Evolutionary conservation across 2,113 vertebrate species (phyloP).

Genomic region (Perca flavescens): DNA sequence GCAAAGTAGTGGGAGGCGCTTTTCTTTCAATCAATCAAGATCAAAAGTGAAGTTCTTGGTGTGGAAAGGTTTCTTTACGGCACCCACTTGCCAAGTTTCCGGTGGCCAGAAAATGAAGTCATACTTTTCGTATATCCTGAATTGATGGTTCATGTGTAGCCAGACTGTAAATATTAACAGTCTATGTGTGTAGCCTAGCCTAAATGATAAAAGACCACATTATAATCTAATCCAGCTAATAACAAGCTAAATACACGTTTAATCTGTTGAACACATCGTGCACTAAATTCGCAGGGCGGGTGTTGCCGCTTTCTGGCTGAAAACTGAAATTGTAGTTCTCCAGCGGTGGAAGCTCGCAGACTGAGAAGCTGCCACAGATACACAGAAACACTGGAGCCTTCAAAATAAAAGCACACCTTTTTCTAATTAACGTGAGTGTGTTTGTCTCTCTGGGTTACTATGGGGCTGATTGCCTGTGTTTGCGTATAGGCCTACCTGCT

Average conservation of each 20-base stretch:
- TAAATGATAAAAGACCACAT: not conserved
- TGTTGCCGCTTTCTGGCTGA: constrained; percentile 34
- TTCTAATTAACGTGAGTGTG: too few relatives aligned
- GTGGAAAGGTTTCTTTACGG: not conserved
- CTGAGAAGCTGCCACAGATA: not conserved
- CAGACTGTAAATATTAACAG: too few relatives aligned
- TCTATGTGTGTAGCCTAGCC: not conserved
- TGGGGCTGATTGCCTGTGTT: not conserved
- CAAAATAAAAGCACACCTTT: constrained; percentile 51
- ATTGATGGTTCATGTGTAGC: not conserved
- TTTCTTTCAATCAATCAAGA: not conserved
- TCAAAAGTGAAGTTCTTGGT: not conserved
- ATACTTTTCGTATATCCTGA: constrained; percentile 2
- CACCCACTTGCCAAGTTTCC: constrained; percentile 53
- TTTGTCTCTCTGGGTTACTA: not conserved
- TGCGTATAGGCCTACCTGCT: not conserved
- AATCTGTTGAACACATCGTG: not conserved
- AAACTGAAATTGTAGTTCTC: constrained; percentile 4
- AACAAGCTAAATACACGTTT: not conserved
- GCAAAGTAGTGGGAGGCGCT: not conserved
- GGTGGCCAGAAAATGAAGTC: not conserved
- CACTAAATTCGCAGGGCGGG: constrained; percentile 31
- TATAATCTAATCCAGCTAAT: not conserved
- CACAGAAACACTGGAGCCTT: not conserved
- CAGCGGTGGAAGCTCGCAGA: not conserved